phyloP scores from a whole-genome alignment of 2,113 vertebrate genomes.

The Epinephelus moara region DNA sequence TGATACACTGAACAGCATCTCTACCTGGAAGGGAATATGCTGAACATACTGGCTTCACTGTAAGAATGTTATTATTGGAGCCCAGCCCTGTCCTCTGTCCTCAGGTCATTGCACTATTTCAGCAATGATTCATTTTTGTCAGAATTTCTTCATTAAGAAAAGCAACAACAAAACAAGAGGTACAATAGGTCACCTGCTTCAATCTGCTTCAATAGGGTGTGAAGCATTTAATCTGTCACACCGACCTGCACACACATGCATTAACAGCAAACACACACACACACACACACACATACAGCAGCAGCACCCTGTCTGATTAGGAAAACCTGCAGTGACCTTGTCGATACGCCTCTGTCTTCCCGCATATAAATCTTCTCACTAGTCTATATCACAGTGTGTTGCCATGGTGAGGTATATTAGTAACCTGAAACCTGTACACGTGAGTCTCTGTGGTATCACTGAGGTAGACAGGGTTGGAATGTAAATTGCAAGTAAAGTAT shows the following conservation, averaged over 20 bases:
- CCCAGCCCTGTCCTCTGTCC: background rate
- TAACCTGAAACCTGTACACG: constrained; percentile 37
- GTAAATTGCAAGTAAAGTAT: constrained; percentile 18
- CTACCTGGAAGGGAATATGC: background rate
- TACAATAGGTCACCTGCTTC: constrained; percentile 11
- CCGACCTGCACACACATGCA: background rate
- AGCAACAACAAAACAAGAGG: background rate
- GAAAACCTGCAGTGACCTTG: constrained; percentile 60
- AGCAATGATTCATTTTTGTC: background rate
- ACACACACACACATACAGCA: background rate
- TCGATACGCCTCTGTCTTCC: constrained; percentile 12
- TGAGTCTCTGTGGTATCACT: constrained; percentile 11
- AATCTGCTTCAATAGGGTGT: background rate
- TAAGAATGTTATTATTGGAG: background rate
- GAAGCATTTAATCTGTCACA: constrained; percentile 4
- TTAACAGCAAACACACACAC: background rate
- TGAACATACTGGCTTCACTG: background rate
- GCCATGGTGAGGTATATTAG: constrained; percentile 54
- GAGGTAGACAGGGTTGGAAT: constrained; percentile 8
- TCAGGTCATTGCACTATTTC: background rate
- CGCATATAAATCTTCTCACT: constrained; percentile 45
- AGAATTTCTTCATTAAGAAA: background rate
- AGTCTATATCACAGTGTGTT: constrained; percentile 29
- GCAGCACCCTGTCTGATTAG: constrained; percentile 31
- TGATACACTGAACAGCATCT: background rate